Evolutionary conservation across 2,888 invertebrate species (phyloP).

Genomic region (Thera britannica): DNA sequence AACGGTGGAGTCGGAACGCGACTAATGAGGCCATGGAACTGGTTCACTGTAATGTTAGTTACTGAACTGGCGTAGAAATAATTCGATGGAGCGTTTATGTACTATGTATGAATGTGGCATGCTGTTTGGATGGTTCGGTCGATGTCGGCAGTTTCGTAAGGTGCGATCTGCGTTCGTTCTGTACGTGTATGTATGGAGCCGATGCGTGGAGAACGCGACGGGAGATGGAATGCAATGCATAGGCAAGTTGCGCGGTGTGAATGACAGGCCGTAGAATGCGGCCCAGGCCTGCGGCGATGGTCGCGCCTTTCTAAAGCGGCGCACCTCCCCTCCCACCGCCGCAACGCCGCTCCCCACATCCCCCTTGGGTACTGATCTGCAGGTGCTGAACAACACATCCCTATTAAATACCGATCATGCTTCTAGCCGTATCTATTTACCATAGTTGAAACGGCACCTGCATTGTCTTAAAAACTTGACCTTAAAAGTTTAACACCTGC

Average conservation of each 20-base stretch:
- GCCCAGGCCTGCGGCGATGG: conserved; percentile 83
- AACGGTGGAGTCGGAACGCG: conserved; percentile 59
- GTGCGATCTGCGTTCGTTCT: conserved; percentile 46
- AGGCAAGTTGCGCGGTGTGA: conserved; percentile 84
- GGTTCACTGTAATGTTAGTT: conserved; percentile 74
- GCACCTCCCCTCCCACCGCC: conserved; percentile 66
- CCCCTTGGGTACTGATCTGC: conserved; percentile 67
- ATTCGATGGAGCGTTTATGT: conserved; percentile 74
- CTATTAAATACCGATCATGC: conserved; percentile 84
- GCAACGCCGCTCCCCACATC: conserved; percentile 59
- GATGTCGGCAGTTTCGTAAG: conserved; percentile 69
- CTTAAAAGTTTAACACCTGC: conserved; percentile 73
- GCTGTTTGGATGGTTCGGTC: conserved; percentile 63
- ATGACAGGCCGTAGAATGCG: conserved; percentile 85
- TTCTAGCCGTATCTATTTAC: conserved; percentile 79
- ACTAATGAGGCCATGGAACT: conserved; percentile 77
- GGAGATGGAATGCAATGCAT: conserved; percentile 84
- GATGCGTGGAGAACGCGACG: conserved; percentile 71
- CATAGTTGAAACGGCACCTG: conserved; percentile 78
- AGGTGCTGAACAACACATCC: conserved; percentile 82
- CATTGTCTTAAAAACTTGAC: conserved; percentile 77
- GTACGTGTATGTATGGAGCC: conserved; percentile 57
- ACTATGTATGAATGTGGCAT: conserved; percentile 65
- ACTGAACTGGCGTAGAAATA: conserved; percentile 75
- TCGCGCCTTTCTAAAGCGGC: conserved; percentile 85